phyloP scores from a whole-genome alignment of 2,888 invertebrate genomes.

The Dioctria linearis region DNA sequence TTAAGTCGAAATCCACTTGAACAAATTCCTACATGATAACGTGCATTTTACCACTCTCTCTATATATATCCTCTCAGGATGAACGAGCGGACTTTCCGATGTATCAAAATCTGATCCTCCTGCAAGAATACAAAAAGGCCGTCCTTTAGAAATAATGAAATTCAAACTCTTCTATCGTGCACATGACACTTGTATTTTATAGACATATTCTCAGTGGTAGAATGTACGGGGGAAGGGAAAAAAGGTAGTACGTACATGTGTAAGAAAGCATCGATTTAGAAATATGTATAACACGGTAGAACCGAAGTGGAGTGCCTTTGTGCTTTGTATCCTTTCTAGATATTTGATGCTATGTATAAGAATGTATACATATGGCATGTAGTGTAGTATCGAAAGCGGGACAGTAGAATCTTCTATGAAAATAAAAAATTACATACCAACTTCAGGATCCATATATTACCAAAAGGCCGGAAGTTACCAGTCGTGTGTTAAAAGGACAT shows the following conservation, averaged over 20 bases:
- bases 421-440: slow-evolving; percentile 11
- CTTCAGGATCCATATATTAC: slow-evolving; percentile 6
- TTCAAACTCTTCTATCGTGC: slow-evolving; percentile 12
- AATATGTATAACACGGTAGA: neutral
- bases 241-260: neutral
- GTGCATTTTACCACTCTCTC: slow-evolving; percentile 12
- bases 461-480: slow-evolving; percentile 6
- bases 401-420: neutral
- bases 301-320: neutral
- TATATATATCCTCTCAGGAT: neutral
- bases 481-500: slow-evolving; percentile 20
- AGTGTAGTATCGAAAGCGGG: neutral
- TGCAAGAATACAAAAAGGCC: slow-evolving; percentile 8
- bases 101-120: slow-evolving; percentile 28
- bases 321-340: neutral
- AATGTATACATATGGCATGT: too few relatives aligned
- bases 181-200: slow-evolving; percentile 20
- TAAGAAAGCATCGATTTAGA: neutral
- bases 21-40: slow-evolving; percentile 41
- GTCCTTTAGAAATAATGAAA: slow-evolving; percentile 28
- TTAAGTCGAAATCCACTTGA: slow-evolving; percentile 36
- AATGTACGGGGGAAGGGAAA: slow-evolving; percentile 11
- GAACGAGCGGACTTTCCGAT: neutral
- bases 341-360: too few relatives aligned
- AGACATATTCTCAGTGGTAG: neutral